Evolutionary conservation across 2,888 invertebrate genomes (phyloP).

Genomic region (Mactromeris polynyma): DNA sequence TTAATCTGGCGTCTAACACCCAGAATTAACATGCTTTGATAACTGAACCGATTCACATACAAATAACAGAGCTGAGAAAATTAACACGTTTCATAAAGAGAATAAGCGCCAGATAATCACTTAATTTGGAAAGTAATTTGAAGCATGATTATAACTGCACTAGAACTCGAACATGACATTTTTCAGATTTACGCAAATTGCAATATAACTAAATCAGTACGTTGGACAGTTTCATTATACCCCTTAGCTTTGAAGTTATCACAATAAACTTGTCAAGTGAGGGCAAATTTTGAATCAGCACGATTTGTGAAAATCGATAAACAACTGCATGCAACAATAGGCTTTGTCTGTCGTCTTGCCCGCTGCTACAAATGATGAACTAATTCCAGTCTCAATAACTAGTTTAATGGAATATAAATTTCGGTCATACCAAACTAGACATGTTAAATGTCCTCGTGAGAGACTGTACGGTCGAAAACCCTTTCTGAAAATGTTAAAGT

Average conservation of each 20-base stretch:
- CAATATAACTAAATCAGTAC: neutral
- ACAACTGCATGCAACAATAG: neutral
- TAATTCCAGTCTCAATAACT: no score
- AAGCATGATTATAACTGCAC: neutral
- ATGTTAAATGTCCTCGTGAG: no score
- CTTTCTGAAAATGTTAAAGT: no score
- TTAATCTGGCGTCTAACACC: neutral
- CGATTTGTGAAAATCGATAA: neutral
- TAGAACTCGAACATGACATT: neutral
- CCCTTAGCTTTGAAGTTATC: neutral
- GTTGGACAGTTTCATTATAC: neutral
- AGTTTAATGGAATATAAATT: no score
- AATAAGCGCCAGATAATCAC: conserved; percentile 4
- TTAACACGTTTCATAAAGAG: conserved; percentile 20
- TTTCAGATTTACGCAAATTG: neutral
- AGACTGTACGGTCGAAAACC: no score
- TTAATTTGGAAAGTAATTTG: conserved; percentile 32
- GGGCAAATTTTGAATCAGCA: neutral
- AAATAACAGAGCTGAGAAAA: conserved; percentile 17
- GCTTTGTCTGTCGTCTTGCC: neutral
- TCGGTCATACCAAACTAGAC: no score
- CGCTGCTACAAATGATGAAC: no score
- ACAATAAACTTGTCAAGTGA: neutral
- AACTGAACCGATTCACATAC: neutral
- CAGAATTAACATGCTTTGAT: neutral